Conservation (phyloP, 2,113 vertebrate genomes). For the Rhinolophus sinicus region DNA sequence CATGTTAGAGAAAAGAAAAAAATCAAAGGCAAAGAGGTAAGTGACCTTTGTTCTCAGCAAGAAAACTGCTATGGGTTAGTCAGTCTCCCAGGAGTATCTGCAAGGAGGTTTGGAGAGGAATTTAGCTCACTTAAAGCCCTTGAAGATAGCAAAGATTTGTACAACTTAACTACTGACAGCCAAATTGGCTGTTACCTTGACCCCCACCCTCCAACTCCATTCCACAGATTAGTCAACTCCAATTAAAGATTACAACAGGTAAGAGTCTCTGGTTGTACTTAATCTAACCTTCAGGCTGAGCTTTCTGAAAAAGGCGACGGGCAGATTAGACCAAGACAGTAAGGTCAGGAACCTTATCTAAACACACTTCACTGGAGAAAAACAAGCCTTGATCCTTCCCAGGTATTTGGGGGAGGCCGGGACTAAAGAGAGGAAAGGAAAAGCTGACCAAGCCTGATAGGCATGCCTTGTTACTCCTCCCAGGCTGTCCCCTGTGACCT, state of each 20-base stretch:
- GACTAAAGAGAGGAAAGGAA: conserved; percentile 46
- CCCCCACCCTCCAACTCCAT: not conserved
- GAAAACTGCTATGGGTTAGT: conserved; percentile 17
- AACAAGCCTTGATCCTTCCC: conserved; percentile 8
- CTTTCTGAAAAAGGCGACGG: conserved; percentile 26
- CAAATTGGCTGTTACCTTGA: conserved; percentile 39
- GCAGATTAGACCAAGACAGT: not conserved
- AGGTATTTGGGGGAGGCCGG: conserved; percentile 40
- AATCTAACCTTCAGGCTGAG: conserved; percentile 18
- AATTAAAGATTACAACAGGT: conserved; percentile 41
- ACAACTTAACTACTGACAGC: conserved; percentile 49
- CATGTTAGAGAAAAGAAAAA: conserved; percentile 34
- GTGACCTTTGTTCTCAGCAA: conserved; percentile 47
- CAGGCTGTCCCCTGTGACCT: not conserved
- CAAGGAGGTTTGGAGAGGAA: not conserved
- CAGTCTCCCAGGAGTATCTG: conserved; percentile 16
- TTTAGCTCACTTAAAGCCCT: conserved; percentile 59
- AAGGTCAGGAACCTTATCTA: conserved; percentile 47
- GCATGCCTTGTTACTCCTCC: not conserved
- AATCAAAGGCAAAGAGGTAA: conserved; percentile 37
- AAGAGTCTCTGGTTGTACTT: conserved; percentile 2
- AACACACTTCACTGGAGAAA: conserved; percentile 19
- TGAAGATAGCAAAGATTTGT: conserved; percentile 46
- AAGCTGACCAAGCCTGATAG: conserved; percentile 13
- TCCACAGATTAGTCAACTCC: conserved; percentile 37